Evolutionary conservation across 2,888 invertebrate genomes (phyloP).

Genomic region (Unio pictorum): DNA sequence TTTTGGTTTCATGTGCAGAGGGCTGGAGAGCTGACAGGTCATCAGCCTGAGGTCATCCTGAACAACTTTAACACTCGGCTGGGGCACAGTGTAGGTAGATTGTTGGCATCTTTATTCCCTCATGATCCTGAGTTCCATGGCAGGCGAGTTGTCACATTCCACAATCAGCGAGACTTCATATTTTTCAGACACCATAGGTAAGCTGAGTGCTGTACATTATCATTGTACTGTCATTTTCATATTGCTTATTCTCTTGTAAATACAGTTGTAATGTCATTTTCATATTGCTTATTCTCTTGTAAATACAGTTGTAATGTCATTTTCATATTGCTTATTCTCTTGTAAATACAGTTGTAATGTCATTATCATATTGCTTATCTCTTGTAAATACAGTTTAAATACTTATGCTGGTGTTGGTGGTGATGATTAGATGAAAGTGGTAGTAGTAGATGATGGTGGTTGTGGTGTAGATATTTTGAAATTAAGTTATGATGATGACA

Average conservation of each 20-base stretch:
- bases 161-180: slow-evolving; percentile 98
- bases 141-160: slow-evolving; percentile 94
- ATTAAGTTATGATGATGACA: no score
- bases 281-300: neutral
- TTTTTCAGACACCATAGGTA: slow-evolving; percentile 98
- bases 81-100: slow-evolving; percentile 90
- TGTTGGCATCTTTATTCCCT: slow-evolving; percentile 93
- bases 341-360: no score
- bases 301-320: no score
- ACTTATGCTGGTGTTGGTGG: no score
- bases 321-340: no score
- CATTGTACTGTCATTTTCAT: no score
- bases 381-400: no score
- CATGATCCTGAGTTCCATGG: slow-evolving; percentile 96
- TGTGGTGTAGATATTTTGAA: no score
- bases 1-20: slow-evolving; percentile 52
- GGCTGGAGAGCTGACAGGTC: slow-evolving; percentile 82
- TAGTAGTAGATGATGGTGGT: no score
- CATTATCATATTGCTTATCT: no score
- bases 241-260: no score
- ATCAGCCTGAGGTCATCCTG: slow-evolving; percentile 94
- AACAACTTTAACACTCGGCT: slow-evolving; percentile 96
- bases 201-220: neutral
- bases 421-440: no score
- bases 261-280: neutral